Base-by-base conservation (phyloP, 2,797 vertebrate genomes). In the Podarcis siculus region DNA sequence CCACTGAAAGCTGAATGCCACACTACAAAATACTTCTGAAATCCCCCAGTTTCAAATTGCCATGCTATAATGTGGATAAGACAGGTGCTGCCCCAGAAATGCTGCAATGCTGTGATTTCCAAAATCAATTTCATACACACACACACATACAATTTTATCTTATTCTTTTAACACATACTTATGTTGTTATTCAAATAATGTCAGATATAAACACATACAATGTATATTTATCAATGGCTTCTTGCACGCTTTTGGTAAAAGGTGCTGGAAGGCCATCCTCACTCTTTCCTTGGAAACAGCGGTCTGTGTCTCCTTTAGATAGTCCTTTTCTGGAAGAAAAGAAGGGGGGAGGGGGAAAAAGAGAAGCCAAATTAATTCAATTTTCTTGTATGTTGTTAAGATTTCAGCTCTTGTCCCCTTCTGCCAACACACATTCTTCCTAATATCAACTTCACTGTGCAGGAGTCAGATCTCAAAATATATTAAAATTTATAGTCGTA, bases 311-410 rank as follows among this genome's bases (percentile, higher is more conserved):
- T 89, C 92, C 92, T 91, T 93, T 95, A 17, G 95, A 95, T 15
- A 98, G 87, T 19, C 97, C 97, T 94, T 94, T 97, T 92, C 98
- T 98, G 87, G n/a, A 95, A 94, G 94, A 35, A 92, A 37, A 19
- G 32, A n/a, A 58, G 8, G 7, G 10, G 45, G 49, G 25, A 19
- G 27, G 9, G 10, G 10, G 69, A 19, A n/a, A 83, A 27, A 79
- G 93, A 88, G 21, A 89, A 39, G 35, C 30, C 71, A 23, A 0
- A 90, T 75, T 39, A 42, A 71, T 81, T 86, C 3, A 2, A 27
- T 82, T 82, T 32, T 66, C 73, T 73, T 72, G 79, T 66, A 90
- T 86, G 49, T 35, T 79, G 19, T 13, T 27, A 73, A 61, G 8
- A 37, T n/a, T 21, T 72, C 25, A 27, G 25, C 21, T n/a, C 45